These are phyloP conservation scores for Delphinus delphis DNA, from an alignment of 2,113 vertebrate species.

Conservation along the genomic window DNA sequence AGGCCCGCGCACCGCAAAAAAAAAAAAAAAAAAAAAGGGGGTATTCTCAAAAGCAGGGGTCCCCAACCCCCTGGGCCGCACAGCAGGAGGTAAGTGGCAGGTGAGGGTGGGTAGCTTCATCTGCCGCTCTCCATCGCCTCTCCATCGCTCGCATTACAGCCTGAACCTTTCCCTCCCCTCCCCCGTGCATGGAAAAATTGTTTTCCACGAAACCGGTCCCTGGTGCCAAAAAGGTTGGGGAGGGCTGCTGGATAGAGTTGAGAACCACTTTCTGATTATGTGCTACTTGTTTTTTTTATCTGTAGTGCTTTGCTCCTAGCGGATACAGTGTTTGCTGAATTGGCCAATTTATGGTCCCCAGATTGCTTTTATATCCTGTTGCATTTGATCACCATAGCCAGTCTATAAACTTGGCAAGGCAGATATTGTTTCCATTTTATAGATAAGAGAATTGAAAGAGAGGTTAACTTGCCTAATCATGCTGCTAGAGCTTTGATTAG, in stretches of 20 bases:
- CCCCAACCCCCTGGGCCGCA: too few species aligned
- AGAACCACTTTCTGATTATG: neutral
- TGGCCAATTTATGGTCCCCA: neutral
- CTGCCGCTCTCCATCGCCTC: too few species aligned
- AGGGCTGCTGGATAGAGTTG: neutral
- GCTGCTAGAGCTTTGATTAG: slow-evolving; percentile 19
- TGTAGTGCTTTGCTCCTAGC: neutral
- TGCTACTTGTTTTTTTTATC: neutral
- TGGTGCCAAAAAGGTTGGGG: too few species aligned
- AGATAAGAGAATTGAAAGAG: neutral
- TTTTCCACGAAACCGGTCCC: too few species aligned
- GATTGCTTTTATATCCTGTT: slow-evolving; percentile 36
- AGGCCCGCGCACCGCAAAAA: too few species aligned
- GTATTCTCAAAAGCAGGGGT: neutral
- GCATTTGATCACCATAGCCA: slow-evolving; percentile 13
- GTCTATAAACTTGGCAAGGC: neutral
- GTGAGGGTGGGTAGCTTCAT: too few species aligned
- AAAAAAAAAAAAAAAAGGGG: neutral
- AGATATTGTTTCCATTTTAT: slow-evolving; percentile 13
- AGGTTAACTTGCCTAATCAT: neutral
- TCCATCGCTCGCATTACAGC: too few species aligned
- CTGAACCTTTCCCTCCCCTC: too few species aligned
- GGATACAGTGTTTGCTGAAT: neutral
- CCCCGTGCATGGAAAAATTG: too few species aligned
- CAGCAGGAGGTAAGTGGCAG: too few species aligned